Evolutionary conservation across 2,113 vertebrate species (phyloP).

Genomic region (Empidonax alnorum): DNA sequence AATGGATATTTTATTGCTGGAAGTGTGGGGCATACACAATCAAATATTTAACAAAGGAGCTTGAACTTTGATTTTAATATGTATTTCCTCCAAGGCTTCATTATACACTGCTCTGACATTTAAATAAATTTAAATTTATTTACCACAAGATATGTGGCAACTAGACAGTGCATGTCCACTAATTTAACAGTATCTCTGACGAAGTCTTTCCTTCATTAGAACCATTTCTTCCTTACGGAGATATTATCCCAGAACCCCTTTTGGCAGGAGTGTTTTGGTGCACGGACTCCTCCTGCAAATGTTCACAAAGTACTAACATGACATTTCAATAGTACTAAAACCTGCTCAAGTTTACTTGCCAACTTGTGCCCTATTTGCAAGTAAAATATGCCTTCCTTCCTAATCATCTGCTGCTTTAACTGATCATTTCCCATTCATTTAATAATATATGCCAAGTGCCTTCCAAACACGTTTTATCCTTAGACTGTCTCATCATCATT

Average conservation of each 20-base stretch:
- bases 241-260: neutral
- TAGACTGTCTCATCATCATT: slow-evolving; percentile 18
- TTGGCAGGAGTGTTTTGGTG: neutral
- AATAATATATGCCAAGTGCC: slow-evolving; percentile 66
- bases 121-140: slow-evolving; percentile 38
- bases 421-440: slow-evolving; percentile 75
- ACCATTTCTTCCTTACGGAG: neutral
- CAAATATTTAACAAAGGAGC: neutral
- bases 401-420: slow-evolving; percentile 70
- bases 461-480: slow-evolving; percentile 62
- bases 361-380: slow-evolving; percentile 71
- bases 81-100: neutral
- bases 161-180: slow-evolving; percentile 16
- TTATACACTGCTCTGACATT: neutral
- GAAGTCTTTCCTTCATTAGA: neutral
- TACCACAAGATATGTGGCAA: slow-evolving; percentile 7
- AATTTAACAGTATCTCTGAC: neutral
- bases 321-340: slow-evolving; percentile 66
- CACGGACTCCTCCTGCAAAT: slow-evolving; percentile 1
- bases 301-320: slow-evolving; percentile 49
- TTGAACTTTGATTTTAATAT: neutral
- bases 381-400: slow-evolving; percentile 69
- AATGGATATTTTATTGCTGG: neutral
- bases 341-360: slow-evolving; percentile 68
- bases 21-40: neutral